Base-by-base conservation (phyloP, 2,797 vertebrate species). In the Poecilia velifera region DNA sequence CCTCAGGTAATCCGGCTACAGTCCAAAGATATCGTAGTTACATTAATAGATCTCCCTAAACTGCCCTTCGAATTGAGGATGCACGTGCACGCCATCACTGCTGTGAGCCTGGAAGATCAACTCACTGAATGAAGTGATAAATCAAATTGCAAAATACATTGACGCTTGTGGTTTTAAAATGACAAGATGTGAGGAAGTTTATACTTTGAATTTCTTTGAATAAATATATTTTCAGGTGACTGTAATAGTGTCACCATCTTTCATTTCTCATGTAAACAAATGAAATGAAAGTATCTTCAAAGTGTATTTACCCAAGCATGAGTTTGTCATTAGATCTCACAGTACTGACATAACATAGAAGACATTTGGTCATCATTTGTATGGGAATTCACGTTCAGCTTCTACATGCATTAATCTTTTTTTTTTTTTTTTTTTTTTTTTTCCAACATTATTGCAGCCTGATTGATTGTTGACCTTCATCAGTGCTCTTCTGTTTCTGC, bases 391-490 rank as follows among this genome's bases (percentile, higher is more conserved):
- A 89, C 90, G 55, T 87, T 84, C 72, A 85, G 83, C 77, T 80
- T 77, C 70, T 41, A 20, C 72, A 55, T 18, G 8, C 73, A 82
- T 84, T 87, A 45, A 87, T 92, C 86, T 87, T 88, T 81, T 84
- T 80, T 2, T 66, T 36, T 84, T 80, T 12, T 66, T 36, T 7
- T 84, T 80, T 12, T 66, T 36, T 7, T 41, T 34, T 76, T 75
- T 55, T 76, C 81, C 77, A 45, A 87, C 83, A 81, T 85, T 72
- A 80, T 85, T 72, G 6, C 71, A 71, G 72, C 73, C 76, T 87
- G 84, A 89, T 87, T 83, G 84, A 92, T 90, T 86, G 78, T 76
- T 93, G 87, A 93, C 92, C 89, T 94, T 93, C 90, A 89, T 86
- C 86, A 70, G 76, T 86, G 90, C 90, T 90, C 90, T 86, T 87